phyloP scores from a whole-genome alignment of 2,797 vertebrate genomes.

The Notoglanidium macrostoma region DNA sequence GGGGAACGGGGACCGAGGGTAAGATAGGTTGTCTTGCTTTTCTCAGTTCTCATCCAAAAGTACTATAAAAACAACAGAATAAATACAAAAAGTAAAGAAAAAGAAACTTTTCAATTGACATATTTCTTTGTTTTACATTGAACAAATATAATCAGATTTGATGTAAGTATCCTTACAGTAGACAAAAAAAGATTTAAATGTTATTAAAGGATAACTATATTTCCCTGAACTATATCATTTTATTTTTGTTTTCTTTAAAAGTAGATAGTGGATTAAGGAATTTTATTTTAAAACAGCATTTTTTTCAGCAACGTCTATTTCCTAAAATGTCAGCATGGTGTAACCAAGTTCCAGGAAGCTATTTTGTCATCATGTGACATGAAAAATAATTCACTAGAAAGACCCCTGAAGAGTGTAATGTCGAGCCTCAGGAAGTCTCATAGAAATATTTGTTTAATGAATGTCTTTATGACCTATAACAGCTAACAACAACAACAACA shows the following conservation, averaged over 20 bases:
- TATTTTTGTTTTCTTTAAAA: background rate
- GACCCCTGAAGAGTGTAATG: background rate
- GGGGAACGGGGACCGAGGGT: no score
- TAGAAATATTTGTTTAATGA: background rate
- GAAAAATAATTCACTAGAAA: background rate
- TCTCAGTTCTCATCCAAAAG: background rate
- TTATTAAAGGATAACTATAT: background rate
- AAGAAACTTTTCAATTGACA: background rate
- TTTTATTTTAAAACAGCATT: background rate
- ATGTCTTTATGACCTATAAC: background rate
- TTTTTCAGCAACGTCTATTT: background rate
- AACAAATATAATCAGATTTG: background rate
- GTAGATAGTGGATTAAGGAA: background rate
- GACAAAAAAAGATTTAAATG: background rate
- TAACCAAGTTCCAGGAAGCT: background rate
- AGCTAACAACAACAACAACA: background rate
- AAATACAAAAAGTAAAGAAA: background rate
- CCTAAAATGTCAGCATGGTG: background rate
- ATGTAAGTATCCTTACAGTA: background rate
- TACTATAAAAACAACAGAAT: background rate
- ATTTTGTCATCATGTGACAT: slow-evolving; percentile 9
- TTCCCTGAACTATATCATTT: background rate
- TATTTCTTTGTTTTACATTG: background rate
- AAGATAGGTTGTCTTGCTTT: background rate
- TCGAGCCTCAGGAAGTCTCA: background rate